Base-by-base conservation (phyloP, 1,140 invertebrate genomes). In the Zaprionus kolodkinae region DNA sequence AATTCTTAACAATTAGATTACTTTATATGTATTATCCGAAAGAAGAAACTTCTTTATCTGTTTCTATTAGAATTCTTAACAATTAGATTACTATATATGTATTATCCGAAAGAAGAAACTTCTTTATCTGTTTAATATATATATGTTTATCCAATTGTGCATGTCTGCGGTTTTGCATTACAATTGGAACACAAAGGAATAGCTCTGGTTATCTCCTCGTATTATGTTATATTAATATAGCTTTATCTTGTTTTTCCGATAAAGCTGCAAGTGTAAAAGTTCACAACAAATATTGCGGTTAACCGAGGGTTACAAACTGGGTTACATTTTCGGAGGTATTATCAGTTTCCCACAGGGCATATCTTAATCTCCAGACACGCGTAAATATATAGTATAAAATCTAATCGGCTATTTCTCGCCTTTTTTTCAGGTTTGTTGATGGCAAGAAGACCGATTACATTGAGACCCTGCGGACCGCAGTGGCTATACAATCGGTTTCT, bases 401-500 rank as follows among this genome's bases (percentile, higher is more conserved):
- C 56, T 67, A 87, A 86, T 75, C 69, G 15, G 12, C 6, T 21
- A 62, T 57, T 69, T 56, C n/a, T 66, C 72, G 27, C 13, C 6
- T 3, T 43, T 30, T 3, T 43, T 30, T 30, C 21, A 92, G 91
- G 21, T 90, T 85, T 62, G 78, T 92, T 3, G 75, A 91, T 38
- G 38, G 60, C 45, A 89, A 92, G 57, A 87, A 90, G 30, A 11
- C 13, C 9, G 73, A 90, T 72, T 99, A 97, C 92, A 97, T 99
- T 72, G 93, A 96, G 40, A 95, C 95, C 72, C 93, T 99, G 45
- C 94, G 94, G 68, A 96, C 99, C 89, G 97, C 96, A 30, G 98
- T 99, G 36, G 97, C 96, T 3, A 99, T 99, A 85, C 96, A 97
- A 87, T 99, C 98, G 40, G 97, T 99, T 7, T 99, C 98, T n/a